A percentile compares a stretch with the other conserved stretches of the same genome.
Evolutionary conservation across 2,113 vertebrate genomes (phyloP).

Genomic region (Raja brachyura): DNA sequence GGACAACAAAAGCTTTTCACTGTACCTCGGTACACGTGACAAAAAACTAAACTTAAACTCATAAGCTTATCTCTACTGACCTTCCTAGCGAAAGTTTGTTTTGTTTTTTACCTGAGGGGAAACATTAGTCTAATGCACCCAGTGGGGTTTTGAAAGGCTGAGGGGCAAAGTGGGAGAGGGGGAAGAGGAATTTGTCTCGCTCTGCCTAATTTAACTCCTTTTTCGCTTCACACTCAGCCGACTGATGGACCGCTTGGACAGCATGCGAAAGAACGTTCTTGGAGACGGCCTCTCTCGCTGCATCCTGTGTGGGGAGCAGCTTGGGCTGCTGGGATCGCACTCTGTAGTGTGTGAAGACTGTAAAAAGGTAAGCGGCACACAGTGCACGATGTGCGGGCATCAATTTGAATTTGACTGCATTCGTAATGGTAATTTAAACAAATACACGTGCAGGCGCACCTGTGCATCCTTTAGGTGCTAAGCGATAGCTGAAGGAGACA

Average conservation of each 20-base stretch:
- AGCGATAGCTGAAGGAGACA: no score
- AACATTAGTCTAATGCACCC: background rate
- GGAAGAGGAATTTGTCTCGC: no score
- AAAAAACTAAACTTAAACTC: no score
- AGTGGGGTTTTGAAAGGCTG: background rate
- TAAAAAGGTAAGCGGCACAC: constrained; percentile 68
- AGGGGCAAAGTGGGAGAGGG: no score
- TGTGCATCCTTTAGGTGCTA: no score
- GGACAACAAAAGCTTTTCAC: no score
- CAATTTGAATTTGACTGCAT: no score
- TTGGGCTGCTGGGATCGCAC: constrained; percentile 64
- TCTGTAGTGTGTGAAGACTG: constrained; percentile 81
- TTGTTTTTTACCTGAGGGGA: constrained; percentile 26
- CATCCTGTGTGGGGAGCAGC: constrained; percentile 77
- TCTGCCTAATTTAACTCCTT: background rate
- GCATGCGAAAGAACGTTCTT: constrained; percentile 72
- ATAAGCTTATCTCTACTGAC: no score
- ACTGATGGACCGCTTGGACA: constrained; percentile 76
- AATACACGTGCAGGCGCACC: no score
- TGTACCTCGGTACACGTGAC: no score
- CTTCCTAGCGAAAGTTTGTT: background rate
- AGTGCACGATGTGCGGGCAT: background rate
- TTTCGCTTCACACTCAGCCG: constrained; percentile 56
- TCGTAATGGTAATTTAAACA: no score
- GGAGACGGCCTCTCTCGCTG: constrained; percentile 79